Percentiles rank a stretch among this genome's conserved stretches.
phyloP scores from a whole-genome alignment of 2,113 vertebrate genomes.

The Galemys pyrenaicus region DNA sequence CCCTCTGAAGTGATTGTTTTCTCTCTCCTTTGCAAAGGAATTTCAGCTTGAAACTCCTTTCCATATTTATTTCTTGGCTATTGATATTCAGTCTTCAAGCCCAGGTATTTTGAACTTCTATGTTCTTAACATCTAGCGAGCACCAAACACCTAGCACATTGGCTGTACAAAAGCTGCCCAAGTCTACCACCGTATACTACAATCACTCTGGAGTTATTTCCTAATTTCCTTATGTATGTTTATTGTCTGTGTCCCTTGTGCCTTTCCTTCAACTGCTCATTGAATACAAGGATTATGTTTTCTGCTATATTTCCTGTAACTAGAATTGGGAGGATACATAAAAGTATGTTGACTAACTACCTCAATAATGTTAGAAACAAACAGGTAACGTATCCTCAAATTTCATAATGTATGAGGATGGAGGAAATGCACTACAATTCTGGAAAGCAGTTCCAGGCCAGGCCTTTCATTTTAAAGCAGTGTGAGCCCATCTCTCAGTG shows the following conservation, averaged over 20 bases:
- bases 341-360: neutral
- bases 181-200: fast-evolving
- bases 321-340: neutral
- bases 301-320: neutral
- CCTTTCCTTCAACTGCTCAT: neutral
- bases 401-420: neutral
- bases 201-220: neutral
- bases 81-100: neutral
- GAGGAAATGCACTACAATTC: neutral
- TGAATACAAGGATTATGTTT: neutral
- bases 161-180: neutral
- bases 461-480: neutral
- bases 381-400: neutral
- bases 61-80: neutral
- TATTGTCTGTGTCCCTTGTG: neutral
- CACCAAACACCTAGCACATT: neutral
- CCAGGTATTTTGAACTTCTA: neutral
- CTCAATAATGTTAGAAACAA: neutral
- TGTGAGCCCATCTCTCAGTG: neutral
- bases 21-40: neutral
- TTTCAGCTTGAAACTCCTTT: neutral
- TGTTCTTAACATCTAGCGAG: neutral
- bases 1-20: neutral
- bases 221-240: neutral
- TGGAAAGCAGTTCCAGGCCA: neutral